phyloP scores from a whole-genome alignment of 2,113 vertebrate genomes.

The Mohoua ochrocephala region DNA sequence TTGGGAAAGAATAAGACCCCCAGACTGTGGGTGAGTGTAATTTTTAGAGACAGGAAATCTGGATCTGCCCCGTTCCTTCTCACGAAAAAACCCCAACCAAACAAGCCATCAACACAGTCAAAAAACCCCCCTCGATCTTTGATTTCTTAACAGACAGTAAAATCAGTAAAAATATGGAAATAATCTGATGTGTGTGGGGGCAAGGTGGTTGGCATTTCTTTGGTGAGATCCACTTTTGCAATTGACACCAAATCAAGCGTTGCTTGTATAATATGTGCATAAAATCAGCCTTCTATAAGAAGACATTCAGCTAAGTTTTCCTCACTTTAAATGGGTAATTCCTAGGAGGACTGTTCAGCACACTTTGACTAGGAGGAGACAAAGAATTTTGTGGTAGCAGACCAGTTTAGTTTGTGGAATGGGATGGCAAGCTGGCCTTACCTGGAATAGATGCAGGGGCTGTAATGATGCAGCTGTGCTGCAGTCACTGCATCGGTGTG shows the following conservation, averaged over 20 bases:
- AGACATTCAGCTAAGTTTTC: background rate
- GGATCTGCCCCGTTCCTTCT: background rate
- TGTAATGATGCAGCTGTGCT: background rate
- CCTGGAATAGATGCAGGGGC: rapidly evolving
- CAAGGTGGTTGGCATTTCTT: background rate
- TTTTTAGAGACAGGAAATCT: background rate
- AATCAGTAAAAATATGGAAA: background rate
- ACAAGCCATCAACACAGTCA: too few relatives aligned
- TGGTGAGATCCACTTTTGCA: background rate
- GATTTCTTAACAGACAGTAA: background rate
- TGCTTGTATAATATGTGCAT: background rate
- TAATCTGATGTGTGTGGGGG: background rate
- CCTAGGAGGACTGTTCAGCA: too few relatives aligned
- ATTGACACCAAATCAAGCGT: background rate
- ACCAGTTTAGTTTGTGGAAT: background rate
- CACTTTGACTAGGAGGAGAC: background rate
- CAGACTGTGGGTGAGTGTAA: background rate
- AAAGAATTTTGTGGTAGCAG: background rate
- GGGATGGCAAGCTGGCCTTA: background rate
- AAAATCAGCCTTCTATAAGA: background rate
- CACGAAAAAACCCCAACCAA: background rate
- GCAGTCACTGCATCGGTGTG: background rate
- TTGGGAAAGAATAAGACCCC: background rate
- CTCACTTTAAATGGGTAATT: background rate
- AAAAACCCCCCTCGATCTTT: rapidly evolving